phyloP scores from a whole-genome alignment of 2,113 vertebrate species.

The Saiga tatarica region DNA sequence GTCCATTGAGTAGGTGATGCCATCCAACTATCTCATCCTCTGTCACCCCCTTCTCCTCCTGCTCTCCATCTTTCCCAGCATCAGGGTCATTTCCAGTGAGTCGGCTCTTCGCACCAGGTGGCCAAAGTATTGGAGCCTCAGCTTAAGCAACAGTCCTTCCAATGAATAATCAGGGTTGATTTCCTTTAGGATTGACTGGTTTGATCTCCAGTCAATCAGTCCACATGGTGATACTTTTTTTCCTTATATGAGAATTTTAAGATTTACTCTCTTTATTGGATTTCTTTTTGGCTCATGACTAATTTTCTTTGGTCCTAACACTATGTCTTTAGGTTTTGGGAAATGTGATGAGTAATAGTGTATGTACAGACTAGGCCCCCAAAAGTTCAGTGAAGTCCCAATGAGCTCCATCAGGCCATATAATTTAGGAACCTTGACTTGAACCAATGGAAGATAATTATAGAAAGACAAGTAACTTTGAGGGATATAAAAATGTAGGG shows the following conservation, averaged over 20 bases:
- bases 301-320: not conserved
- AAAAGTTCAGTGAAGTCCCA: not conserved
- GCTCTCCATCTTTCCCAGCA: not conserved
- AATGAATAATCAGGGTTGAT: not conserved
- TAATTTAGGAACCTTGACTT: not conserved
- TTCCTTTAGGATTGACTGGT: not conserved
- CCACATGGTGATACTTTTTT: not conserved
- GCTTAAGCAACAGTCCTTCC: not conserved
- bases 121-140: not conserved
- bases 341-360: not conserved
- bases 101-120: not conserved
- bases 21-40: not conserved
- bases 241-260: not conserved
- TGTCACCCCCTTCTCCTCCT: not conserved
- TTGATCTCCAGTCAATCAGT: not conserved
- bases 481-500: not conserved
- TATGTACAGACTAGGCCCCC: not conserved
- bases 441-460: not conserved
- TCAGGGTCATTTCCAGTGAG: not conserved
- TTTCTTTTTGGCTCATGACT: not conserved
- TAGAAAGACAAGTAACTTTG: not conserved
- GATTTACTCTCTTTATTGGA: not conserved
- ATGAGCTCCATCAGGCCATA: not conserved
- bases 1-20: not conserved
- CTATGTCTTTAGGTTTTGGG: not conserved